phyloP scores from a whole-genome alignment of 2,888 invertebrate species.

The Pristionchus entomophagus region DNA sequence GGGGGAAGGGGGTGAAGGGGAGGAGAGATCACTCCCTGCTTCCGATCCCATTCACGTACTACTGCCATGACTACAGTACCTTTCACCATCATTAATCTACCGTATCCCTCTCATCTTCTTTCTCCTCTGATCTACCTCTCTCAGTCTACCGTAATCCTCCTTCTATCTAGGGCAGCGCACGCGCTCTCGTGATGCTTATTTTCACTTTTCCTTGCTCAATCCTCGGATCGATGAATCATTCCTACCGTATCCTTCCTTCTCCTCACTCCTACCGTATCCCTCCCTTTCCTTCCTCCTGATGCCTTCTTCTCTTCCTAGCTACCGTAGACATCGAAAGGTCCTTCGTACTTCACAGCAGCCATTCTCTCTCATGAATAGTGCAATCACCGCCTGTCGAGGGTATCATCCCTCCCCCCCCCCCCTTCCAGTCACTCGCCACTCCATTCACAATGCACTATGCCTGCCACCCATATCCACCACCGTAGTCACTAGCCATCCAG shows the following conservation, averaged over 20 bases:
- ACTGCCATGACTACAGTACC: conserved; percentile 7
- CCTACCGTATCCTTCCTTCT: neutral
- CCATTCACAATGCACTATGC: neutral
- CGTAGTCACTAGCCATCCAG: neutral
- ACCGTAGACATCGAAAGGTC: conserved; percentile 20
- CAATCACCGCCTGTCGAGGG: conserved; percentile 28
- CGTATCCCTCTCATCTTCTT: neutral
- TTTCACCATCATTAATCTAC: neutral
- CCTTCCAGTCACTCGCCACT: neutral
- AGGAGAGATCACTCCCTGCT: neutral
- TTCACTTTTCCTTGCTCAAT: conserved; percentile 17
- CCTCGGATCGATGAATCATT: conserved; percentile 24
- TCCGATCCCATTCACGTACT: neutral
- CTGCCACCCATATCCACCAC: neutral
- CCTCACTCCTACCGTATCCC: neutral
- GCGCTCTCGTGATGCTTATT: conserved; percentile 1
- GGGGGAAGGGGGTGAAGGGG: neutral
- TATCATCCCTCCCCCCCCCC: conserved; percentile 10
- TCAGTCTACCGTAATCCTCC: conserved; percentile 3
- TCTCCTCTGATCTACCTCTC: neutral
- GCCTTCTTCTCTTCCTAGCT: neutral
- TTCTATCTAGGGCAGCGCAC: neutral
- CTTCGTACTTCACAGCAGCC: conserved; percentile 37
- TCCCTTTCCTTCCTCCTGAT: neutral
- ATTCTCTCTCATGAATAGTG: neutral